Base-by-base conservation (phyloP, 2,797 vertebrate genomes). In the Rhabdomys pumilio region DNA sequence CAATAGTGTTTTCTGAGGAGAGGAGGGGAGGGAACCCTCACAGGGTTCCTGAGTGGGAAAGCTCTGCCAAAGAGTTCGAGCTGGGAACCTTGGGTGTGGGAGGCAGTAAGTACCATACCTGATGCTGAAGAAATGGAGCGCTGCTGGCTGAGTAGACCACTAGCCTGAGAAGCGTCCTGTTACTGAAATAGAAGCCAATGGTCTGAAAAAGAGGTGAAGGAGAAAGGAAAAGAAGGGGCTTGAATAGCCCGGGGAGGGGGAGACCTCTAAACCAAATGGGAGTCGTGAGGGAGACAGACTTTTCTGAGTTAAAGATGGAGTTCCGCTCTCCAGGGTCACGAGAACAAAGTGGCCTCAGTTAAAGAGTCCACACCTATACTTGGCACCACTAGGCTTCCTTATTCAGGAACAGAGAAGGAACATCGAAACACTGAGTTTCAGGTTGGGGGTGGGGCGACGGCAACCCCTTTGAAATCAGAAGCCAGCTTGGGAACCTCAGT, bases 41-140 rank as follows among this genome's bases (percentile, higher is more conserved):
- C 3, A 31, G 8, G 11, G 12, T 85, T 91, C 53, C 73, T 10
- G 1, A 1, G 17, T 59, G 55, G 31, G 75, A 13, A 63, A 4
- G 22, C 29, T 53, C 76, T 17, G 67, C 26, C 4, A 34, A 73
- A 67, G 67, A 50, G 1, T 24, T 22, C 55, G 72, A 44, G 38
- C 59, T 17, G 13, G 41, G 50, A 11, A 38, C 9, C 7, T 1
- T 3, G 55, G 0, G 1, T 6, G 20, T 10, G 7, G 76, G 31
- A 0, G 0, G 14, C 67, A 24, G 6, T 14, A 17, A 22, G 24
- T 2, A 47, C 44, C 8, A 6, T 22, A 38, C 20, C 47, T 4
- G 12, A 50, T 6, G 67, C 29, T 12, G 7, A 14, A 67, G 38
- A 59, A 61, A 72, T 6, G 4, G 0, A 15, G 15, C 1, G 2